Evolutionary conservation across 2,113 vertebrate genomes (phyloP), one percentile per base, ranked within the genome.

Genomic region (Toxotes chatareus): DNA sequence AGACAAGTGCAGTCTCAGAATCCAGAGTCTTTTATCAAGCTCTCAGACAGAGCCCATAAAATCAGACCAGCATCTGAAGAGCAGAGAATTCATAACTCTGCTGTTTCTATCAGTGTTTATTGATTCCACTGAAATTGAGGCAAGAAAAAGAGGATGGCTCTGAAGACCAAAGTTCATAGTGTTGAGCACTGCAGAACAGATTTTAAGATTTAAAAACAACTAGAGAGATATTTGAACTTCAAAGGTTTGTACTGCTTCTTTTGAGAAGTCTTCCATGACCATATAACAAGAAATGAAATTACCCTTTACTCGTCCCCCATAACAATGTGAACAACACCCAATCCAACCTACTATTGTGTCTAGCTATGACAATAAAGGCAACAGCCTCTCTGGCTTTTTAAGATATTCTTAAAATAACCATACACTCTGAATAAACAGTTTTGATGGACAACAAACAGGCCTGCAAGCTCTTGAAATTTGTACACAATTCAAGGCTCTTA

Each of bases 41-140:
- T 16, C 46, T 49, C 40, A 63, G n/a, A 5, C 14, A 55, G 31
- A 72, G 47, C 44, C 44, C 4, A 56, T 59, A 56, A 75, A 70
- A 65, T 65, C 64, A 34, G 27, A 51, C 0, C 27, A 65, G 38
- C 59, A 65, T 69, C 14, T 36, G 38, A 34, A 66, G 51, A 69
- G 67, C 51, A 42, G 32, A 68, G 31, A 73, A 56, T 36, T 67
- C 31, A 82, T 60, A 60, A 75, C 21, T 72, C 38, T 49, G 3
- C 78, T 27, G 23, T 57, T 63, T 62, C 44, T 65, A 19, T 27
- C 60, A 17, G 12, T 66, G 66, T 74, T 73, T 70, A 85, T 62
- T 53, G 76, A 85, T 60, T 67, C 12, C 14, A 59, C 67, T 83
- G 12, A 70, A 68, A 51, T 32, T 38, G 69, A 68, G 57, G 47